Evolutionary conservation across 2,797 vertebrate genomes (phyloP), one percentile per base, ranked within the genome.

Genomic region (Pangasius krempfi): DNA sequence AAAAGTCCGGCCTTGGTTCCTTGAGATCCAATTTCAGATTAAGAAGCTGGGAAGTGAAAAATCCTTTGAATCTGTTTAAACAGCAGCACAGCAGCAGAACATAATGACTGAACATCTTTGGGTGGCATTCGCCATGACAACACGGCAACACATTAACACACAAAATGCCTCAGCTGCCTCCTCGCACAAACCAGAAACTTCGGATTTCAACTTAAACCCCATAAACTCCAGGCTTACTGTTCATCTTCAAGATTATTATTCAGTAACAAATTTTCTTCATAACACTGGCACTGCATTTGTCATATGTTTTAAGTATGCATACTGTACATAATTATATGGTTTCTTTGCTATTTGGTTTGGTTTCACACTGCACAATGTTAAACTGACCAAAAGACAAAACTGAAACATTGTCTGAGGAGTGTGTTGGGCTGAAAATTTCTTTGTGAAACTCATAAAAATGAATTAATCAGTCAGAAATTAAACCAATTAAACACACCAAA

Each of bases 11-110:
- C 44, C 60, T 82, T 16, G 18, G 68, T 84, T 86, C 72, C 87
- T 20, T n/a, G 82, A 85, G 89, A 91, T 92, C 88, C 87, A 90
- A 92, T 89, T 90, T 92, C 83, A 90, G 90, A 90, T 80, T 92
- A 86, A 87, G 62, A 4, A 58, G 52, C 86, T 10, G 20, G 85
- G 62, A 84, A 78, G 78, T 13, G 64, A 86, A 88, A 90, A 91
- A 84, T 78, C 86, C 89, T 91, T 89, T 88, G 79, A 89, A 88
- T 90, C 58, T 88, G 78, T 84, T 88, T 90, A 88, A 84, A 90
- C 85, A 90, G 87, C 72, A 60, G 87, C 44, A 70, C 20, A 54
- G 66, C 25, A 27, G 76, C 73, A 40, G 16, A 62, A 83, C 86
- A 79, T 79, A 90, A 87, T 85, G 84, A 68, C 89, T 80, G 84